A percentile compares a stretch with the other conserved stretches of the same genome.
Conservation (phyloP, 2,797 vertebrate genomes). For the Coccyzus lansbergi region DNA sequence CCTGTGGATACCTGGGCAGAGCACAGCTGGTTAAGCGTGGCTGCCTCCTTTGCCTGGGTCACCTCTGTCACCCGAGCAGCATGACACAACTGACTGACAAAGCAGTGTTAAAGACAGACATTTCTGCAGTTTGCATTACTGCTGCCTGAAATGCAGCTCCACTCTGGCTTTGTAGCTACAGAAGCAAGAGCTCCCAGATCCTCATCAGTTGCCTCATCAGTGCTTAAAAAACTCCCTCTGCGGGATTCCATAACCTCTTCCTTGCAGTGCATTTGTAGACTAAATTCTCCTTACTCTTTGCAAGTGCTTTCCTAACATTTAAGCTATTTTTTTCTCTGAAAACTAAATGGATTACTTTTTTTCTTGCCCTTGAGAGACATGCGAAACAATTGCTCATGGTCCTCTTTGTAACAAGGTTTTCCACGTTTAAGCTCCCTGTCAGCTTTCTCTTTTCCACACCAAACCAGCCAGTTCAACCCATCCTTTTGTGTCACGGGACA, state of each 20-base stretch:
- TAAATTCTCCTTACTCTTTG: conserved; percentile 9
- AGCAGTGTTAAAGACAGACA: background rate
- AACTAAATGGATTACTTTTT: conserved; percentile 48
- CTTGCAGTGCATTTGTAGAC: background rate
- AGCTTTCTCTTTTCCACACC: background rate
- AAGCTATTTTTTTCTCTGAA: background rate
- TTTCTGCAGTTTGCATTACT: background rate
- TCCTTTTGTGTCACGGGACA: background rate
- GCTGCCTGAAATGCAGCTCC: background rate
- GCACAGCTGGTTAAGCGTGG: background rate
- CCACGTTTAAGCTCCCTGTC: background rate
- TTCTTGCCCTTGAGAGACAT: conserved; percentile 39
- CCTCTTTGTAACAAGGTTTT: background rate
- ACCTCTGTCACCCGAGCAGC: background rate
- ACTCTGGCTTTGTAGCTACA: background rate
- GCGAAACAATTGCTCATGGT: conserved; percentile 38
- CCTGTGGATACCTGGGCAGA: background rate
- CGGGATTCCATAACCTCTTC: background rate
- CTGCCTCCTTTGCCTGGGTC: background rate
- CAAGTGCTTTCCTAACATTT: conserved; percentile 4
- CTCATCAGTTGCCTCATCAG: background rate
- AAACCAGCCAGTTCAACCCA: background rate
- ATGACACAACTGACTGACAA: background rate
- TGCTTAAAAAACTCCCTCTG: conserved; percentile 19
- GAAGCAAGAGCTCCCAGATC: background rate